These are phyloP conservation scores for Plotosus lineatus DNA, from an alignment of 2,113 vertebrate genomes.

Conservation along the genomic window DNA sequence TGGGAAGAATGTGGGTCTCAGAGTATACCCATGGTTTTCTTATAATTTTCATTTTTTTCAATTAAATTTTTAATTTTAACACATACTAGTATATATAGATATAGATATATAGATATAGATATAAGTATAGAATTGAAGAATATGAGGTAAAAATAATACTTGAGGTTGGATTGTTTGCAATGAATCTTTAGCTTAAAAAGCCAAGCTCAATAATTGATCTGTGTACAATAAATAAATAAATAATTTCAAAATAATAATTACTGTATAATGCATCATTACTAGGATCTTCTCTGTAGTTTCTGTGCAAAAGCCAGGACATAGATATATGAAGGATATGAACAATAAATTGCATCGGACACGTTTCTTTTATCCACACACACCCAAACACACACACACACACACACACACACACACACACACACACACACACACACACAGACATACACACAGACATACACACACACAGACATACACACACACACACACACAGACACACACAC, in stretches of 20 bases:
- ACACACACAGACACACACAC: not conserved
- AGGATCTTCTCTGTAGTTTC: not conserved
- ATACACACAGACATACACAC: not conserved
- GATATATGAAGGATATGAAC: not conserved
- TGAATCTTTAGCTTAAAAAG: not conserved
- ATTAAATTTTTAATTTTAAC: too few species aligned
- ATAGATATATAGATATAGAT: too few species aligned
- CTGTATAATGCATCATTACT: too few species aligned
- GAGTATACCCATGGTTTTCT: too few species aligned
- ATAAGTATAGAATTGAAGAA: too few species aligned
- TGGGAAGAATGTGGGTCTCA: too few species aligned
- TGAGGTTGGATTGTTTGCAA: not conserved
- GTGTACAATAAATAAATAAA: too few species aligned
- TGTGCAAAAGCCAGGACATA: not conserved
- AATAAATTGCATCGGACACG: not conserved
- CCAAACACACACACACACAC: too few species aligned
- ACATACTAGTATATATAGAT: too few species aligned
- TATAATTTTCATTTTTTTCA: too few species aligned
- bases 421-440: not conserved
- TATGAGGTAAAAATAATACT: too few species aligned
- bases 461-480: conserved; percentile 18
- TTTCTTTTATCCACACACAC: not conserved
- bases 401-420: not conserved
- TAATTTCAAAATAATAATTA: too few species aligned
- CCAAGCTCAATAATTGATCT: not conserved